Percentiles rank a stretch among this genome's conserved stretches.
Evolutionary conservation across 2,888 invertebrate species (phyloP).

Genomic region (Blomia tropicalis): DNA sequence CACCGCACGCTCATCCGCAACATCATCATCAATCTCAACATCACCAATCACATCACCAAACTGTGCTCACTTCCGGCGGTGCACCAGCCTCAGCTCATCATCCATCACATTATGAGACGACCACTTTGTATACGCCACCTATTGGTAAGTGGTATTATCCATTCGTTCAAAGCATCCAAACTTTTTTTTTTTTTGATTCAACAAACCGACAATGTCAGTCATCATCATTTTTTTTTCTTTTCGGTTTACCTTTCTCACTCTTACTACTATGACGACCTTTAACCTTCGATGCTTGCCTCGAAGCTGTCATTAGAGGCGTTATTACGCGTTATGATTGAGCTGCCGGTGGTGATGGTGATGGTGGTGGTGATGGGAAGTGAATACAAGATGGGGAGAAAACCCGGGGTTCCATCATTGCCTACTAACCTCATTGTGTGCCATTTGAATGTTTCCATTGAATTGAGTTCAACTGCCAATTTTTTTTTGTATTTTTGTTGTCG

Average conservation of each 20-base stretch:
- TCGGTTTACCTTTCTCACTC: too few relatives aligned
- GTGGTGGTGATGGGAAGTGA: too few relatives aligned
- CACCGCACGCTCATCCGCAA: background rate
- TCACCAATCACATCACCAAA: background rate
- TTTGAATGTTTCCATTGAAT: background rate
- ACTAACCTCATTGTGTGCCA: slow-evolving; percentile 7
- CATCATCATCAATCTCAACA: background rate
- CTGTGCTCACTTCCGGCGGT: background rate
- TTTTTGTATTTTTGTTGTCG: slow-evolving; percentile 7
- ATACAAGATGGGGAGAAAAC: too few relatives aligned
- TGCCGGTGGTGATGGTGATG: background rate
- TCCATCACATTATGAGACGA: slow-evolving; percentile 25
- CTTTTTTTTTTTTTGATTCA: background rate
- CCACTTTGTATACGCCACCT: slow-evolving; percentile 26
- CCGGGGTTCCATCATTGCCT: background rate
- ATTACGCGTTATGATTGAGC: slow-evolving; percentile 11
- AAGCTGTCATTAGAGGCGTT: slow-evolving; percentile 12
- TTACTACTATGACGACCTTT: background rate
- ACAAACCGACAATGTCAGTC: background rate
- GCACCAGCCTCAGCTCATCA: background rate
- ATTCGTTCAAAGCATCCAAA: background rate
- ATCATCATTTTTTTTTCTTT: background rate
- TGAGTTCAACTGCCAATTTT: background rate
- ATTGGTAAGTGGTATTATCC: slow-evolving; percentile 21
- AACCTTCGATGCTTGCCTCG: background rate